Conservation (phyloP, 1,140 invertebrate genomes). For the Lordiphosa clarofinis region DNA sequence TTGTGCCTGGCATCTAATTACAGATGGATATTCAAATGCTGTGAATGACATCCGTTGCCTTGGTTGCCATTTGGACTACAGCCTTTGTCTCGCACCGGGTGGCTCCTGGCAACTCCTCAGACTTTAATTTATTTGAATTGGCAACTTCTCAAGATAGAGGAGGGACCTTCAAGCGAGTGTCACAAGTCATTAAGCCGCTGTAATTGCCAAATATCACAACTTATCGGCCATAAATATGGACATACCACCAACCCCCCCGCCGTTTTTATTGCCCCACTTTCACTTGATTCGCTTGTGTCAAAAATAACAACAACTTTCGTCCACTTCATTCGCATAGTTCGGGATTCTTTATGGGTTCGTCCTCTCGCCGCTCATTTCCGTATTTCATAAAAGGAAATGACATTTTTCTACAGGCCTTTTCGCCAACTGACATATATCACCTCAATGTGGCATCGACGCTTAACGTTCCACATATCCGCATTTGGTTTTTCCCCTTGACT, state of each 20-base stretch:
- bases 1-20: slow-evolving; percentile 71
- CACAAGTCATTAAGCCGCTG: slow-evolving; percentile 68
- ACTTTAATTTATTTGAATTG: slow-evolving; percentile 1
- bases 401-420: slow-evolving; percentile 63
- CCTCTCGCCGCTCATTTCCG: slow-evolving; percentile 55
- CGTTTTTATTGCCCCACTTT: slow-evolving; percentile 66
- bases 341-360: slow-evolving; percentile 41
- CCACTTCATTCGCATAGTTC: slow-evolving; percentile 43
- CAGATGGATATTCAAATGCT: slow-evolving; percentile 59
- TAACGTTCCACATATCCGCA: slow-evolving; percentile 75
- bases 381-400: slow-evolving; percentile 63
- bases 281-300: slow-evolving; percentile 69
- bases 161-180: slow-evolving; percentile 18
- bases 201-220: slow-evolving; percentile 47
- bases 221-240: slow-evolving; percentile 64
- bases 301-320: slow-evolving; percentile 38
- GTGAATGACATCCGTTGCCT: slow-evolving; percentile 69
- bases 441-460: slow-evolving; percentile 39
- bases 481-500: slow-evolving; percentile 77
- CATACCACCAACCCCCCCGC: slow-evolving; percentile 30
- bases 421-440: slow-evolving; percentile 64
- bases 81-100: slow-evolving; percentile 10
- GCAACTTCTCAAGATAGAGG: neutral
- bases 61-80: slow-evolving; percentile 32
- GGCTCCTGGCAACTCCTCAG: slow-evolving; percentile 37